Conservation (phyloP, 2,888 invertebrate genomes). For the Drosophila basisetae region DNA sequence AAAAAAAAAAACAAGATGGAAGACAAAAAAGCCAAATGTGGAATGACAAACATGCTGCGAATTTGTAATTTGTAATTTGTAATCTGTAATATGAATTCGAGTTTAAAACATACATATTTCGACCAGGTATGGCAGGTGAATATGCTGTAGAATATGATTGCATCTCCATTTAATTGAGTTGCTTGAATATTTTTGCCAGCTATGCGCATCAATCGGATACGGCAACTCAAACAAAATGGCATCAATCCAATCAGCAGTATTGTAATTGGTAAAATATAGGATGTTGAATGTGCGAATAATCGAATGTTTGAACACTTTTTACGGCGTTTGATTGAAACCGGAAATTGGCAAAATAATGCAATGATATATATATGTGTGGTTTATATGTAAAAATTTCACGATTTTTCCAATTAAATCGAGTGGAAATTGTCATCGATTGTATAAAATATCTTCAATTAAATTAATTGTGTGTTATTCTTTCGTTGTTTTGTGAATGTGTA, state of each 20-base stretch:
- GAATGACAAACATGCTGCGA: slow-evolving; percentile 79
- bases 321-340: slow-evolving; percentile 68
- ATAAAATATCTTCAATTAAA: slow-evolving; percentile 17
- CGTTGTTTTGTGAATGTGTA: neutral
- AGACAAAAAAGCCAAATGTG: slow-evolving; percentile 52
- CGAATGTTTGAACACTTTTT: slow-evolving; percentile 71
- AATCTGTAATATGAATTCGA: slow-evolving; percentile 72
- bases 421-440: slow-evolving; percentile 17
- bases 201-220: slow-evolving; percentile 25
- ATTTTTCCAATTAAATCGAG: slow-evolving; percentile 15
- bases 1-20: slow-evolving; percentile 28
- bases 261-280: slow-evolving; percentile 74
- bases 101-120: slow-evolving; percentile 54
- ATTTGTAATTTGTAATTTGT: slow-evolving; percentile 72
- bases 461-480: slow-evolving; percentile 10
- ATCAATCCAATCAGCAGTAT: slow-evolving; percentile 75
- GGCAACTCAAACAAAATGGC: slow-evolving; percentile 36
- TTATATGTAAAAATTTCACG: neutral
- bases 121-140: slow-evolving; percentile 29
- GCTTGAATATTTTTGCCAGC: slow-evolving; percentile 41
- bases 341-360: slow-evolving; percentile 60
- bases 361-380: slow-evolving; percentile 33
- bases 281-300: slow-evolving; percentile 59
- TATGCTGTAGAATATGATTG: slow-evolving; percentile 64
- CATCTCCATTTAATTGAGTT: slow-evolving; percentile 76